These are phyloP conservation scores for Nestor notabilis DNA, from an alignment of 2,113 vertebrate genomes.

Conservation along the genomic window DNA sequence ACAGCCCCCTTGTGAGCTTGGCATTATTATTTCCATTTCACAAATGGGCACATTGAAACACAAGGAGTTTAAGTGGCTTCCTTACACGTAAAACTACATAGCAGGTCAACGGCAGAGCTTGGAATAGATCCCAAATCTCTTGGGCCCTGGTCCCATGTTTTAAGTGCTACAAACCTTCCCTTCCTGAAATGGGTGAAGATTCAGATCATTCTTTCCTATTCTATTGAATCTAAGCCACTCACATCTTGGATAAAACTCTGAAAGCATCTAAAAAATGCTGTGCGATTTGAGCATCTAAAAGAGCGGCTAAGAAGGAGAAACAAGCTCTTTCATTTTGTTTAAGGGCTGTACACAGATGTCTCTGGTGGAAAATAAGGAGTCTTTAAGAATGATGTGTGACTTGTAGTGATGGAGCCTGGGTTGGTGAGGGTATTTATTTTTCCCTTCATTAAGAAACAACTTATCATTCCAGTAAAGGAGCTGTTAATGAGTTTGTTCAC, in stretches of 20 bases:
- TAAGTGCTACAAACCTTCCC: not conserved
- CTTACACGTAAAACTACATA: constrained; percentile 54
- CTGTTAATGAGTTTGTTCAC: constrained; percentile 76
- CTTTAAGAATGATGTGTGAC: constrained; percentile 73
- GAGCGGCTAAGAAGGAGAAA: constrained; percentile 39
- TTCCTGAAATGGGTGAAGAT: constrained; percentile 14
- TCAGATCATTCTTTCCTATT: not conserved
- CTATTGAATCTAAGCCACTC: not conserved
- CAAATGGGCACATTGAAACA: constrained; percentile 51
- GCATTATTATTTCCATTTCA: constrained; percentile 59
- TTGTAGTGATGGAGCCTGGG: constrained; percentile 64
- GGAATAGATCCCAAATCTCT: constrained; percentile 48
- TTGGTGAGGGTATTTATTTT: constrained; percentile 73
- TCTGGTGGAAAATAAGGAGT: constrained; percentile 71
- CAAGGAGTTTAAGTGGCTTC: constrained; percentile 43
- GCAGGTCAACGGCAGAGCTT: constrained; percentile 36
- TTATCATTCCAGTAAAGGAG: constrained; percentile 74
- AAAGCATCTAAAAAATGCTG: not conserved
- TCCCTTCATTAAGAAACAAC: constrained; percentile 76
- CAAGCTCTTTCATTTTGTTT: constrained; percentile 56
- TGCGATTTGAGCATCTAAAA: constrained; percentile 35
- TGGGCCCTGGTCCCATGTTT: not conserved
- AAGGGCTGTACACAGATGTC: constrained; percentile 61
- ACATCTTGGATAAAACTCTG: not conserved
- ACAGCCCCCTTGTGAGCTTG: constrained; percentile 54